Evolutionary conservation across 2,888 invertebrate genomes (phyloP).

Genomic region (Cancer borealis): DNA sequence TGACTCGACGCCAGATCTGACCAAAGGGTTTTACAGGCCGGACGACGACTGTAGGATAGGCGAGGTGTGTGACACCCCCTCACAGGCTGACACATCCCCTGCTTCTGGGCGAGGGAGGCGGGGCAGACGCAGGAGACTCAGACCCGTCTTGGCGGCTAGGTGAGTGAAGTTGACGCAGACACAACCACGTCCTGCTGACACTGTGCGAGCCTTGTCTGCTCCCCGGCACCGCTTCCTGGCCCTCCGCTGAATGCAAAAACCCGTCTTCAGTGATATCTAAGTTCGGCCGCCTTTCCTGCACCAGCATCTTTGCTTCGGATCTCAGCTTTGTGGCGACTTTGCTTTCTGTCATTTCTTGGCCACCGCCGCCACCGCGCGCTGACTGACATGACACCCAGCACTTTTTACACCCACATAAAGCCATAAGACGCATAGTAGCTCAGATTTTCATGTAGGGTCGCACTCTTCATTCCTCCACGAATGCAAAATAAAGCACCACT

Average conservation of each 20-base stretch:
- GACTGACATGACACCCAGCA: slow-evolving; percentile 12
- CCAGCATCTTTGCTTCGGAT: not conserved
- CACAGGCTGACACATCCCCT: slow-evolving; percentile 43
- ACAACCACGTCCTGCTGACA: slow-evolving; percentile 27
- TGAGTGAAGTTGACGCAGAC: slow-evolving; percentile 57
- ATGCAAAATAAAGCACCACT: not conserved
- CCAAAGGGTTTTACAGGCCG: slow-evolving; percentile 66
- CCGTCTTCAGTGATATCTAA: not conserved
- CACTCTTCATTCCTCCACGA: not conserved
- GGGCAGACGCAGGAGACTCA: slow-evolving; percentile 65
- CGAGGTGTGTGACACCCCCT: slow-evolving; percentile 61
- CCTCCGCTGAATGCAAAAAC: slow-evolving; percentile 16
- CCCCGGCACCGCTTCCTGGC: slow-evolving; percentile 55
- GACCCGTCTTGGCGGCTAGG: slow-evolving; percentile 63
- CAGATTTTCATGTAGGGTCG: not conserved
- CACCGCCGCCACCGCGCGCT: not conserved
- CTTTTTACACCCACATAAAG: not conserved
- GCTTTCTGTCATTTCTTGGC: not conserved
- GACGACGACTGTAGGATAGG: slow-evolving; percentile 73
- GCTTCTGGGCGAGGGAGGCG: slow-evolving; percentile 56
- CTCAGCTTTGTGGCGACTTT: not conserved
- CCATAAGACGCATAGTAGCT: not conserved
- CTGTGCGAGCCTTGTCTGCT: slow-evolving; percentile 6
- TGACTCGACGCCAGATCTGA: slow-evolving; percentile 32
- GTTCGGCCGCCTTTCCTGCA: not conserved